Percentiles rank a stretch among this genome's conserved stretches.
phyloP scores from a whole-genome alignment of 2,113 vertebrate species.

The Gopherus flavomarginatus region DNA sequence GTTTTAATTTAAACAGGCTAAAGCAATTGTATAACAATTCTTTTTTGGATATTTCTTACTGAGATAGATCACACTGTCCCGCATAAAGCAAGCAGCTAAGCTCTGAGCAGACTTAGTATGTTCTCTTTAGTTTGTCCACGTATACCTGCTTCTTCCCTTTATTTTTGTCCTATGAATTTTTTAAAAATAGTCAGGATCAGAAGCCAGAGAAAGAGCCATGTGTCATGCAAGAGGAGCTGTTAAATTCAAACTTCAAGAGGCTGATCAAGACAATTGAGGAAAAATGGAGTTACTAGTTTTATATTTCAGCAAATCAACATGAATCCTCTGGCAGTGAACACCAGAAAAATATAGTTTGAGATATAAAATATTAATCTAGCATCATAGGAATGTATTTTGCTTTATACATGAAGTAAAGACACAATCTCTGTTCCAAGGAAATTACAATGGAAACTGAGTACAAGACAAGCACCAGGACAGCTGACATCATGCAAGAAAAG shows the following conservation, averaged over 20 bases:
- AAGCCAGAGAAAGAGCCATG: fast-evolving
- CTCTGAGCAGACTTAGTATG: not conserved
- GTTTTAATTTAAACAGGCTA: not conserved
- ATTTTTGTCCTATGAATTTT: not conserved
- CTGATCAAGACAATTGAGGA: not conserved
- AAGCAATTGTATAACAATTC: not conserved
- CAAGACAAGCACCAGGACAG: not conserved
- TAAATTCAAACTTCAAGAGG: not conserved
- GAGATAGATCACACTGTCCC: not conserved
- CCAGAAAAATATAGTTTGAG: not conserved
- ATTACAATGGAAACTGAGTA: not conserved
- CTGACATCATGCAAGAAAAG: not conserved
- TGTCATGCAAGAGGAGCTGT: not conserved
- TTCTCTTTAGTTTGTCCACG: not conserved
- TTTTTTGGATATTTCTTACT: not conserved
- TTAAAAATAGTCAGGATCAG: not conserved
- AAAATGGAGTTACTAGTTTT: slow-evolving; percentile 11
- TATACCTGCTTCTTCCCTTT: not conserved
- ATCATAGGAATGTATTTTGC: not conserved
- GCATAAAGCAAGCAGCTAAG: not conserved
- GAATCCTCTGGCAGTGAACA: not conserved
- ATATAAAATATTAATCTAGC: not conserved
- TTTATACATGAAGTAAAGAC: not conserved
- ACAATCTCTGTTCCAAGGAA: not conserved
- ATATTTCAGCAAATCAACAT: not conserved